Evolutionary conservation across 2,888 invertebrate genomes (phyloP), one percentile per base, ranked within the genome.

Genomic region (Chouioia cunea): DNA sequence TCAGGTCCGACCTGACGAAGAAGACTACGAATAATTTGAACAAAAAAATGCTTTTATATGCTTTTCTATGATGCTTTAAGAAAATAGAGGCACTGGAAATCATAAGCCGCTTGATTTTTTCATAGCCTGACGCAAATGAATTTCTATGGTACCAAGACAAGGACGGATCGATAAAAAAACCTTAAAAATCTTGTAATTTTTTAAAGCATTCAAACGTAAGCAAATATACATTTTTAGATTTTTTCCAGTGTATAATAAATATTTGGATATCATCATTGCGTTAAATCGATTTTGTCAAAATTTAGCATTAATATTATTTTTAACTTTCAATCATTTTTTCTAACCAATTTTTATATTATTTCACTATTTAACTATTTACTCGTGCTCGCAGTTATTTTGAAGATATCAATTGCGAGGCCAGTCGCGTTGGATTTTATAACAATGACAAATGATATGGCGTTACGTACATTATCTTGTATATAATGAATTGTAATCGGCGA

Each of bases 1-100:
- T 22, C 85, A 83, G 71, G 82, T 85, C 43, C 78, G 83, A 79
- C 83, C 83, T 0, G 82, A 83, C 12, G 85, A 84, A 50, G 85
- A 85, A 62, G 85, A 85, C 46, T 85, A 85, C 74, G 85, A 85
- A 76, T 85, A 82, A 78, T 15, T 22, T 22, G 6, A 16, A 53
- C 36, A 27, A 59, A 46, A 46, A 27, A 8, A 56, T 27, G 16
- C 36, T 16, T n/a, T 15, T 10, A 27, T 1, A 16, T 2, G 36
- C 18, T 43, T 18, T 14, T 43, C 56, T 8, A 43, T 12, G 6
- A 36, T 36, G 36, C 36, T 36, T 36, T 36, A 36, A 12, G 43
- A 36, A 14, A 16, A 18, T 20, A 43, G 12, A 36, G 12, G 18
- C 20, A 16, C 54, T 8, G 12, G 20, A n/a, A 36, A 43, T 57